Conservation (phyloP, 2,797 vertebrate genomes). For the Distichodus sexfasciatus region DNA sequence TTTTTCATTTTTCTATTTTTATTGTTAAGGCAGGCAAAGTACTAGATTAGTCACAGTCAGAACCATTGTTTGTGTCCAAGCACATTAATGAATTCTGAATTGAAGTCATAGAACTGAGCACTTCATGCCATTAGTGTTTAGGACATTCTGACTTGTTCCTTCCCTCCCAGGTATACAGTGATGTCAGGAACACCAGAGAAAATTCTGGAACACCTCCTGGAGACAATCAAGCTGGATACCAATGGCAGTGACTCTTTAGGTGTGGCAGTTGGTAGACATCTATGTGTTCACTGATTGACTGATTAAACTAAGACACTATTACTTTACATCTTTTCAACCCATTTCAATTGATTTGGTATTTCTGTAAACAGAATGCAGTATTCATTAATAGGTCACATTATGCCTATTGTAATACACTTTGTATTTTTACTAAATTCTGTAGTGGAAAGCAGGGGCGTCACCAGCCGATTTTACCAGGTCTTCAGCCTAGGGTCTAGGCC, state of each 20-base stretch:
- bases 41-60: not conserved
- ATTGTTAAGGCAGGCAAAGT: slow-evolving; percentile 7
- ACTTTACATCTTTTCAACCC: too few species aligned
- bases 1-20: not conserved
- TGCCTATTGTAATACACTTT: too few species aligned
- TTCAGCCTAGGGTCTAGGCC: too few species aligned
- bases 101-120: not conserved
- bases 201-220: slow-evolving; percentile 91
- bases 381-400: too few species aligned
- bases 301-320: too few species aligned
- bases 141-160: not conserved
- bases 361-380: too few species aligned
- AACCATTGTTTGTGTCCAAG: slow-evolving; percentile 48
- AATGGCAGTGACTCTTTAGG: slow-evolving; percentile 81
- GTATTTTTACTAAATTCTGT: not conserved
- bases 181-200: slow-evolving; percentile 96
- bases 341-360: too few species aligned
- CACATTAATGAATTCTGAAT: slow-evolving; percentile 35
- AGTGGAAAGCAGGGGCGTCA: too few species aligned
- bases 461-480: too few species aligned
- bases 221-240: slow-evolving; percentile 84
- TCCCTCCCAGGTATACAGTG: slow-evolving; percentile 81
- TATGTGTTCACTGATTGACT: too few species aligned
- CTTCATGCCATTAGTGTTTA: not conserved
- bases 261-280: slow-evolving; percentile 45